A percentile compares a stretch with the other conserved stretches of the same genome.
These are phyloP conservation scores for Budorcas taxicolor DNA, from an alignment of 2,113 vertebrate species.

Conservation along the genomic window DNA sequence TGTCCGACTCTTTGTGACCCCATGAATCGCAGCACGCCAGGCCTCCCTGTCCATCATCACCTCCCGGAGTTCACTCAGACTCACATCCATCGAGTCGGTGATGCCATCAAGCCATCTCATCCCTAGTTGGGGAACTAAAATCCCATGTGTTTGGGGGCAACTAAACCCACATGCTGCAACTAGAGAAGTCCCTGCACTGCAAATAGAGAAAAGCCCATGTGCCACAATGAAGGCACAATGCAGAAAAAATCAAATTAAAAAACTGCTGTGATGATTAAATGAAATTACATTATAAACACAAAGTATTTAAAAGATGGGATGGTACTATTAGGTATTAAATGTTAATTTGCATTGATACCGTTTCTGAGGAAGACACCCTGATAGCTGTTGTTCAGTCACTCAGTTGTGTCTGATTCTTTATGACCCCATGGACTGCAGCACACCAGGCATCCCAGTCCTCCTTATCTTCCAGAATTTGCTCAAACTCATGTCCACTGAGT, in stretches of 20 bases:
- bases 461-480: neutral
- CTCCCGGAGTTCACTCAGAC: no score
- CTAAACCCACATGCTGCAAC: neutral
- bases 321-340: neutral
- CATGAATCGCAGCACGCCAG: no score
- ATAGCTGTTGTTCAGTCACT: neutral
- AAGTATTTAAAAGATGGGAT: neutral
- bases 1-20: no score
- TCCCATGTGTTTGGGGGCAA: neutral
- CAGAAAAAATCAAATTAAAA: neutral
- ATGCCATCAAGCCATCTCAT: neutral
- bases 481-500: neutral
- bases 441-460: neutral
- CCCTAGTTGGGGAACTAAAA: neutral
- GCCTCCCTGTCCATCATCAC: no score
- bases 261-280: neutral
- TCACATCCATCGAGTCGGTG: no score
- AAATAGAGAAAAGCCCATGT: neutral
- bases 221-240: neutral
- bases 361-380: neutral
- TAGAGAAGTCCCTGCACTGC: neutral
- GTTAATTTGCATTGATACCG: neutral
- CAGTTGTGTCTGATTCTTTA: neutral
- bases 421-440: neutral
- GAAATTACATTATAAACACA: neutral